Evolutionary conservation across 2,888 invertebrate species (phyloP), one percentile per base, ranked within the genome.

Genomic region (Lysandra coridon): DNA sequence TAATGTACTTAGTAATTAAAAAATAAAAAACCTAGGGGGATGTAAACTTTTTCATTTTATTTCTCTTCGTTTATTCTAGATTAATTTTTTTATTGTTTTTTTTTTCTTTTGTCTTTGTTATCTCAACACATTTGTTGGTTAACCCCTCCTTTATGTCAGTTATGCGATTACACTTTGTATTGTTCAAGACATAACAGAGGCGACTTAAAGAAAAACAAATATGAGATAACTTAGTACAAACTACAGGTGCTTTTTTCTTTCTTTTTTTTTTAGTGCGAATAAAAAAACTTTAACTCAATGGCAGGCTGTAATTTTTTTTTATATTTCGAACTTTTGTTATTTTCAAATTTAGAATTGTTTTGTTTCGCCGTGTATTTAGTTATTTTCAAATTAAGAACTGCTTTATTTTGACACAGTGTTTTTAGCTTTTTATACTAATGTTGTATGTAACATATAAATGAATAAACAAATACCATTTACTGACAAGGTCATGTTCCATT

Each of bases 81-180:
- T 69, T 69, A 69, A 37, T 37, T 69, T 69, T 62, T 69, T 69
- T 69, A 37, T 69, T 69, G 33, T 69, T 69, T 62, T 62, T 69
- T 62, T 62, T 69, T 69, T 37, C 33, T 69, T 69, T 37, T 33
- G 69, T 69, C 69, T 69, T 69, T 17, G 69, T 33, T 37, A 69
- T 33, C 69, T 64, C 30, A 30, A 64, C 64, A 64, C 64, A 30
- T 64, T 33, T 64, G 64, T 64, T 64, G 33, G 30, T 69, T 69
- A 33, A 69, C 69, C 69, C 69, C 1, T 69, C 69, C 33, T 69
- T 69, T 69, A 69, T 69, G 69, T 75, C 53, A 75, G 44, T 49
- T 75, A 75, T 75, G n/a, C 44, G 44, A 75, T 49, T 49, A 75
- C 37, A 30, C 44, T 44, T 5, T 44, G 23, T 62, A 78, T 78